Evolutionary conservation across 2,113 vertebrate species (phyloP).

Genomic region (Proteles cristata): DNA sequence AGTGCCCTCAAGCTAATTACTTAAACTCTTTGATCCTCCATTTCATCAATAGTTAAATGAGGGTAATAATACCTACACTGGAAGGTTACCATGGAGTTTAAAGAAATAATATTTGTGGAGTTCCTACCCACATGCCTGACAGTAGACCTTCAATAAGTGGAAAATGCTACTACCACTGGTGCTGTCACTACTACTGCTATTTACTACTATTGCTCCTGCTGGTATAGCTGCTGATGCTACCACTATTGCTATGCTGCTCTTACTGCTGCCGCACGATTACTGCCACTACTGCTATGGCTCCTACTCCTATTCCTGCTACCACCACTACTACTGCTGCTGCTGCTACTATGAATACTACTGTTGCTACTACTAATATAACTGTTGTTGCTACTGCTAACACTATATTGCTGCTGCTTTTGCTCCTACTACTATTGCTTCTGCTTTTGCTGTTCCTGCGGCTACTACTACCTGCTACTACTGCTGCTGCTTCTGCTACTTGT

Average conservation of each 20-base stretch:
- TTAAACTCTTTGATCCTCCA: neutral
- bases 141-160: neutral
- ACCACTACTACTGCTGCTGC: neutral
- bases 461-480: accelerated
- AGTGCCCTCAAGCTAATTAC: neutral
- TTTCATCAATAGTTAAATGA: neutral
- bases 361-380: neutral
- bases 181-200: neutral
- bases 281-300: neutral
- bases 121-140: neutral
- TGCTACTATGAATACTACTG: neutral
- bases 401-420: neutral
- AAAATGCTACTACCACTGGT: neutral
- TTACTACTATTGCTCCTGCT: neutral
- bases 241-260: neutral
- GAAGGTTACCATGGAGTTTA: neutral
- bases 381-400: neutral
- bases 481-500: accelerated
- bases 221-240: neutral
- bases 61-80: neutral
- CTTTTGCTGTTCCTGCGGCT: neutral
- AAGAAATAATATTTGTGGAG: neutral
- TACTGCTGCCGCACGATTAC: neutral
- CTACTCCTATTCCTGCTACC: neutral
- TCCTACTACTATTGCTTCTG: accelerated